Base-by-base conservation (phyloP, 2,797 vertebrate genomes). In the Morus bassanus region DNA sequence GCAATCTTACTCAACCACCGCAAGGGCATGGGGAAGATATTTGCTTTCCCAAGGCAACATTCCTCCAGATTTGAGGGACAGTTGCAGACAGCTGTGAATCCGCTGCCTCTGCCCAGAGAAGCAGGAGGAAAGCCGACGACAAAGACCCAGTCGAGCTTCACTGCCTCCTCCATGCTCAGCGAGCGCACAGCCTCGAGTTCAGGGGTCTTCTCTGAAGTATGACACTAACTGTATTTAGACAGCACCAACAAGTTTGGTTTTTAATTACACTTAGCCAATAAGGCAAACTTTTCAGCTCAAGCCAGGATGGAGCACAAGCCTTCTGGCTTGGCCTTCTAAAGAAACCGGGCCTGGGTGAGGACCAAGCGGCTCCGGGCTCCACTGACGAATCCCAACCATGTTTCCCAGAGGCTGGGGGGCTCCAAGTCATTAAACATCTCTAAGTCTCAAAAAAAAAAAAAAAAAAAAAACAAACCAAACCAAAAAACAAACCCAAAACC, bases 301-400 rank as follows among this genome's bases (percentile, higher is more conserved):
- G 28, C 11, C 31, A 28, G 35, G 35, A 37, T 17, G 48, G 37
- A 76, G 56, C n/a, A 41, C 56, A 8, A 41, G 35, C 30, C 25
- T 21, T 37, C 31, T 4, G 6, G 7, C 0, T 1, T 13, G 56
- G 18, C 30, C 35, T 46, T 13, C 39, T 18, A 4, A 35, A 50
- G 56, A 18, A 27, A 18, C 18, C 39, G 33, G 18, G 6, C 10
- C 12, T 15, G 21, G 0, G 6, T 3, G 7, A 51, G 51, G 51
- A 59, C 46, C 8, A 13, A 37, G 22, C 28, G 8, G 45, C 39
- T 68, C 46, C 53, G 5, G 35, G 48, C 35, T 37, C 56, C 41
- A 5, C 10, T 1, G 18, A 25, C 1, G 0, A 61, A 18, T n/a
- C 39, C 19, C 63, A 54, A 8, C 24, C 69, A 1, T 1, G 5